These are phyloP conservation scores for Psittacula cyanocephala DNA, from an alignment of 2,113 vertebrate species.

Conservation along the genomic window DNA sequence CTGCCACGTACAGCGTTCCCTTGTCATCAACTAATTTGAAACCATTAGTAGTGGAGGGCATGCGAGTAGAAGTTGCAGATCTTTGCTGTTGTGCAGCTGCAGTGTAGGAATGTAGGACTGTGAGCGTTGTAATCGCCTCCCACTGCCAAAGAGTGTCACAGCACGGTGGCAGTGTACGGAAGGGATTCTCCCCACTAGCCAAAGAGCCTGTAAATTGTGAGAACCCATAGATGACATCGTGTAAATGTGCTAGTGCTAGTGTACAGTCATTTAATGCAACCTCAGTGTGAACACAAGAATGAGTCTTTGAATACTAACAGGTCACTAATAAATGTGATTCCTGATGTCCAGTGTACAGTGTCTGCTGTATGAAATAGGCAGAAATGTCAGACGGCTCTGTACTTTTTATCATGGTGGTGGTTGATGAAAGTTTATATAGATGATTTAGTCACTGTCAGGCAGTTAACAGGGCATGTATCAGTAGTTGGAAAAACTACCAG, in stretches of 20 bases:
- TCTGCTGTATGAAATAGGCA: neutral
- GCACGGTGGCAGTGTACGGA: neutral
- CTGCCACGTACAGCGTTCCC: neutral
- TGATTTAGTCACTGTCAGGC: neutral
- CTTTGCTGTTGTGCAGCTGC: neutral
- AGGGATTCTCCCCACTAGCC: neutral
- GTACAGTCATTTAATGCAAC: neutral
- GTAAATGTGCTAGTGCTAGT: neutral
- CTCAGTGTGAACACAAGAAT: neutral
- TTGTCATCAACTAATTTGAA: neutral
- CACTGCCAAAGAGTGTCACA: neutral
- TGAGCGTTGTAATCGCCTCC: neutral
- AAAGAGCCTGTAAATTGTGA: neutral
- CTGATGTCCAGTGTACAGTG: neutral
- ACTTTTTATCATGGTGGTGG: neutral
- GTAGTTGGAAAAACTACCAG: neutral
- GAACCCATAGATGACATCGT: neutral
- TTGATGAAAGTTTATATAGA: neutral
- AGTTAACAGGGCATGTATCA: neutral
- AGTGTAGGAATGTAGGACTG: neutral
- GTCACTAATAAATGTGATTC: neutral
- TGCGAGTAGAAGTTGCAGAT: neutral
- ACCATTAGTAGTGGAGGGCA: neutral
- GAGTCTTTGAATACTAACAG: rapidly evolving
- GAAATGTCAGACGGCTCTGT: neutral